Conservation (phyloP, 2,797 vertebrate species). For the Epinephelus malabaricus region DNA sequence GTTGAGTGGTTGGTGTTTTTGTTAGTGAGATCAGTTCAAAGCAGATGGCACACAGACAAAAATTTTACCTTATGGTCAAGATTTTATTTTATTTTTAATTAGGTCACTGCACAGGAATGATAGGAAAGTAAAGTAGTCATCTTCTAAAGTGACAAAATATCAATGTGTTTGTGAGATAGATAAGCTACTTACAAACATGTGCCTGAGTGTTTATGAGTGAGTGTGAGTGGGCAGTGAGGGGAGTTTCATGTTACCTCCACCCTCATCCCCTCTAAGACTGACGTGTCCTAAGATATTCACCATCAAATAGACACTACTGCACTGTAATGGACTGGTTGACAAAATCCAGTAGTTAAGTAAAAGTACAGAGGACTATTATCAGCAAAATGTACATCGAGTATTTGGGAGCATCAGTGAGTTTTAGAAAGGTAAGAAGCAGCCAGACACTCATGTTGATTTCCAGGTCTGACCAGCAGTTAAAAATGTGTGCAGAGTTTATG, state of each 20-base stretch:
- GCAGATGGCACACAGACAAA: conserved; percentile 13
- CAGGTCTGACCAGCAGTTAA: conserved; percentile 4
- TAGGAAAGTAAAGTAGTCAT: too few relatives aligned
- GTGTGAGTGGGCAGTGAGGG: not conserved
- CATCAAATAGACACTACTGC: not conserved
- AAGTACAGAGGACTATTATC: too few relatives aligned
- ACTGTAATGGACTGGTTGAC: not conserved
- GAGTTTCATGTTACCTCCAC: conserved; percentile 40
- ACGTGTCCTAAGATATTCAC: conserved; percentile 49
- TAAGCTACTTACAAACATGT: not conserved
- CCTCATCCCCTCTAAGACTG: conserved; percentile 35
- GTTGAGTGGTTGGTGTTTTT: not conserved
- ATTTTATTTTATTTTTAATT: not conserved
- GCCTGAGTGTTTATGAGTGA: not conserved
- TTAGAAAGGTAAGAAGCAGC: not conserved
- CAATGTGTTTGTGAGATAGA: not conserved
- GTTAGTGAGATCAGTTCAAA: conserved; percentile 11
- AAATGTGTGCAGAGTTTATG: conserved; percentile 31
- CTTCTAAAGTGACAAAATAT: not conserved
- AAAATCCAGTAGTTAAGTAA: too few relatives aligned
- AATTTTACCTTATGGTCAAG: not conserved
- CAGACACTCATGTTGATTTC: not conserved
- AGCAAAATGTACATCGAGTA: not conserved
- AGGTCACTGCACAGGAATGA: too few relatives aligned
- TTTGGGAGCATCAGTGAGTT: not conserved